Conservation (phyloP, 2,797 vertebrate genomes). For the Zalophus californianus region DNA sequence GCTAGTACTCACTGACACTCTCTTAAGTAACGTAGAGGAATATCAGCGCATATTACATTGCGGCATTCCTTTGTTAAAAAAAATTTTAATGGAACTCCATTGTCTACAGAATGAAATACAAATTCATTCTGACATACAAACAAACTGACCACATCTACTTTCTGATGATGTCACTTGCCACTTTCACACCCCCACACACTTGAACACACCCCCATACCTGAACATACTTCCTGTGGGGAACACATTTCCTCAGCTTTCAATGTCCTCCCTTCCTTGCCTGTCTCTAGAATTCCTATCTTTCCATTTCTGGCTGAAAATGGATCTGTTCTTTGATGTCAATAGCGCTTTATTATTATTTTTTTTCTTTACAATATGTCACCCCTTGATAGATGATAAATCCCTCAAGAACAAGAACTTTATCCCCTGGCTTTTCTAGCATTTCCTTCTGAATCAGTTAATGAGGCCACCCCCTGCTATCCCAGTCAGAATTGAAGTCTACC, state of each 20-base stretch:
- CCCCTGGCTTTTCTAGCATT: neutral
- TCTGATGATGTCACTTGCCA: neutral
- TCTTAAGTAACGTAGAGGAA: neutral
- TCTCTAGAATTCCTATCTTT: constrained; percentile 4
- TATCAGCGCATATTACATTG: neutral
- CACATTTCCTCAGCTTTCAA: neutral
- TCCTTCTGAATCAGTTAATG: neutral
- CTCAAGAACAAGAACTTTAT: neutral
- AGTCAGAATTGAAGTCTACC: neutral
- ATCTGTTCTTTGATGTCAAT: neutral
- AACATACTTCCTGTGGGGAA: neutral
- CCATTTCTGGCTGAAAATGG: neutral
- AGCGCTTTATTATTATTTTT: neutral
- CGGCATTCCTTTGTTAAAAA: neutral
- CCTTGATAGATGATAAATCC: neutral
- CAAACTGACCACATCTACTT: neutral
- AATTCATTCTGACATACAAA: neutral
- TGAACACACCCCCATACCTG: neutral
- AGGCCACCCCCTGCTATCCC: neutral
- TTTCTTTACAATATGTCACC: neutral
- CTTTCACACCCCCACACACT: neutral
- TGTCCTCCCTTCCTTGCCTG: neutral
- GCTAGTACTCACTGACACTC: neutral
- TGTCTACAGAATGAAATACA: neutral
- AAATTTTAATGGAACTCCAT: neutral